A percentile compares a stretch with the other conserved stretches of the same genome.
Evolutionary conservation across 1,140 invertebrate genomes (phyloP).

Genomic region (Dermatophagoides farinae): DNA sequence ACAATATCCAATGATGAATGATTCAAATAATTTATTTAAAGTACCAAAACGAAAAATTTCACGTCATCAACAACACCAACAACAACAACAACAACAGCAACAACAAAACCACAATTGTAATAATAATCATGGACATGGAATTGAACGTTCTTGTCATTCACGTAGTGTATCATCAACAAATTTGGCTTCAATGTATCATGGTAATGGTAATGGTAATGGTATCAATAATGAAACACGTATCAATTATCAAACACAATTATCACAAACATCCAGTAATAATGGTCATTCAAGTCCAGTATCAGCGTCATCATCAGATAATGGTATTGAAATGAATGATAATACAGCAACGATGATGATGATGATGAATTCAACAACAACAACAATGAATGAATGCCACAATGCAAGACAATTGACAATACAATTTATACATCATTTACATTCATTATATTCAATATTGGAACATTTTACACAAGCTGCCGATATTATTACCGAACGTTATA

Average conservation of each 20-base stretch:
- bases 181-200: neutral
- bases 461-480: conserved; percentile 7
- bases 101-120: too few species aligned
- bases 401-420: conserved; percentile 6
- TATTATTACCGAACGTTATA: conserved; percentile 1
- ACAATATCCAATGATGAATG: neutral
- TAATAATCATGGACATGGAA: too few species aligned
- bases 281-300: neutral
- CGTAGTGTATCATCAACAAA: neutral
- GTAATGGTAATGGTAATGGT: neutral
- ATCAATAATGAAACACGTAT: neutral
- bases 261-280: neutral
- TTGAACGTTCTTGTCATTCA: neutral
- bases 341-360: neutral
- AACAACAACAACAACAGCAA: neutral
- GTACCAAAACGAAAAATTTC: conserved; percentile 6
- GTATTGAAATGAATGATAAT: neutral
- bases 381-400: neutral
- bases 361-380: neutral
- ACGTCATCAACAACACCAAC: neutral
- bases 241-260: neutral
- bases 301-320: neutral
- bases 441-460: conserved; percentile 4
- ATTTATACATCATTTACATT: conserved; percentile 7
- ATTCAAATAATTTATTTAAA: neutral